phyloP scores from a whole-genome alignment of 2,797 vertebrate genomes.

The Steatocranus sp. region DNA sequence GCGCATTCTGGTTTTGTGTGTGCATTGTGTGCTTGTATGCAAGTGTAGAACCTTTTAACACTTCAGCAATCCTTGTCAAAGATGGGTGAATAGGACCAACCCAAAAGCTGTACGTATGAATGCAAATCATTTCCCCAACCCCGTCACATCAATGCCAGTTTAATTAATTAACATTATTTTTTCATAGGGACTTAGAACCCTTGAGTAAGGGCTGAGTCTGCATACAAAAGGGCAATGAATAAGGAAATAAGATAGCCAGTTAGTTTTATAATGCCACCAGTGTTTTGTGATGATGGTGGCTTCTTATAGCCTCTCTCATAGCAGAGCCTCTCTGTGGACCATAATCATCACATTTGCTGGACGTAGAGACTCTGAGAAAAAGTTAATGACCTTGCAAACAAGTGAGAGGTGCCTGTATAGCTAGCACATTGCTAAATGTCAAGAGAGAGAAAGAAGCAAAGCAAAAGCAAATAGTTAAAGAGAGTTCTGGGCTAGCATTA shows the following conservation, averaged over 20 bases:
- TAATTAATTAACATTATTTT: constrained; percentile 49
- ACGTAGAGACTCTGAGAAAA: constrained; percentile 40
- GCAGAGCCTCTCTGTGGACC: constrained; percentile 21
- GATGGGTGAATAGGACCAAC: background rate
- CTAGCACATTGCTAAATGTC: constrained; percentile 58
- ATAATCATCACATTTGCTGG: constrained; percentile 57
- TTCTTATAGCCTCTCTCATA: constrained; percentile 3
- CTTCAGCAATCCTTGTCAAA: background rate
- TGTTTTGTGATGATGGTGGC: constrained; percentile 32
- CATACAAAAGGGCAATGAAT: constrained; percentile 10
- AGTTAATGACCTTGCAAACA: constrained; percentile 68
- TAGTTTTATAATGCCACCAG: constrained; percentile 39
- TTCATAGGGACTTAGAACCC: background rate
- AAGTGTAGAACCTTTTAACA: background rate
- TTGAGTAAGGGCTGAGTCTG: constrained; percentile 36
- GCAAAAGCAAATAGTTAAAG: background rate
- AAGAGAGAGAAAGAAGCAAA: background rate
- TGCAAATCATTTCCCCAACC: background rate
- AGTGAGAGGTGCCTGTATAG: constrained; percentile 15
- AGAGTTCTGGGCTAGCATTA: background rate
- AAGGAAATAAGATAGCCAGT: constrained; percentile 8
- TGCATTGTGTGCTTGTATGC: background rate
- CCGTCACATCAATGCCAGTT: constrained; percentile 35
- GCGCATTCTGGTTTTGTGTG: background rate
- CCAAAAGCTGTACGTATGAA: background rate